Evolutionary conservation across 2,113 vertebrate genomes (phyloP).

Genomic region (Artemisiospiza belli): DNA sequence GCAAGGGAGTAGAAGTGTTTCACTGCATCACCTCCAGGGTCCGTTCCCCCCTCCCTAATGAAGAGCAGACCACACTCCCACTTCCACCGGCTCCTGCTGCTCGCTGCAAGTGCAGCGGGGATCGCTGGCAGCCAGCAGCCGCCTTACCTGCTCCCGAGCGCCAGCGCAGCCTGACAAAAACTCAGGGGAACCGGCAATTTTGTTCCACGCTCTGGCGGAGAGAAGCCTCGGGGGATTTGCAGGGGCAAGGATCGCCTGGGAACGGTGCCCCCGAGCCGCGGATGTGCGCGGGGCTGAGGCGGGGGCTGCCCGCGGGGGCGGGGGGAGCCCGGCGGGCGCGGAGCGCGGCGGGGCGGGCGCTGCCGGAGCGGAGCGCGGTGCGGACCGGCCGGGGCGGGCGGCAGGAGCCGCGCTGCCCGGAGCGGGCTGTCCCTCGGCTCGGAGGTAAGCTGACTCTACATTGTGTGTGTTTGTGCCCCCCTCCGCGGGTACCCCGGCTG

Average conservation of each 20-base stretch:
- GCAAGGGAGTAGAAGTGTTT: conserved; percentile 54
- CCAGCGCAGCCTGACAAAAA: conserved; percentile 55
- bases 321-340: conserved; percentile 39
- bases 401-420: conserved; percentile 24
- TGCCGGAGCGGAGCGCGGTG: conserved; percentile 48
- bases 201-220: conserved; percentile 61
- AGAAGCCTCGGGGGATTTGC: conserved; percentile 37
- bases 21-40: conserved; percentile 68
- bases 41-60: conserved; percentile 54
- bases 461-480: conserved; percentile 43
- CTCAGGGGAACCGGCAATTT: conserved; percentile 56
- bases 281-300: conserved; percentile 64
- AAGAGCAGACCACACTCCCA: conserved; percentile 53
- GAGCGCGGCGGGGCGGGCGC: conserved; percentile 54
- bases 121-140: conserved; percentile 45
- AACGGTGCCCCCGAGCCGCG: conserved; percentile 65
- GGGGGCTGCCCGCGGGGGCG: conserved; percentile 65
- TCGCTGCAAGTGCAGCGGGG: conserved; percentile 52
- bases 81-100: conserved; percentile 48
- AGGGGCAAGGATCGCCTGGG: conserved; percentile 50
- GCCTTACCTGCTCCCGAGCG: conserved; percentile 74
- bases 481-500: background rate
- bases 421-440: background rate
- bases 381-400: conserved; percentile 43
- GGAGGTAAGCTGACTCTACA: conserved; percentile 69